These are phyloP conservation scores for Chloroceryle amazona DNA, from an alignment of 2,797 vertebrate genomes.

Conservation along the genomic window DNA sequence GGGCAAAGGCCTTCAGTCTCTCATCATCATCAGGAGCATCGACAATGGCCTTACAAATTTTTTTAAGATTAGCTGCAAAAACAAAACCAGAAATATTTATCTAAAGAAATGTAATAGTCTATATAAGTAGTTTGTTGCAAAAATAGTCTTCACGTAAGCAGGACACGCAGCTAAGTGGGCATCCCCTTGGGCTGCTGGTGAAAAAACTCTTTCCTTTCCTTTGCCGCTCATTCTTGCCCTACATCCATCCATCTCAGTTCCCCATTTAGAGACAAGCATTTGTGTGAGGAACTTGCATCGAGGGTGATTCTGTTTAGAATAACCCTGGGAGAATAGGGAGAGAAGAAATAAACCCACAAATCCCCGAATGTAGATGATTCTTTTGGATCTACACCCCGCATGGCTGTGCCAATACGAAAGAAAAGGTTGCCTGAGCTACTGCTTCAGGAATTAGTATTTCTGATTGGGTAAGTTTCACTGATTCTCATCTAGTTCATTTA, in stretches of 20 bases:
- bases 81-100: background rate
- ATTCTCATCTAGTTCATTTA: background rate
- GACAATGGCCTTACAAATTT: constrained; percentile 92
- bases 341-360: background rate
- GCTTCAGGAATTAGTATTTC: background rate
- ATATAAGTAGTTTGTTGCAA: background rate
- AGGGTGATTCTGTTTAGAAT: background rate
- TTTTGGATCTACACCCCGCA: background rate
- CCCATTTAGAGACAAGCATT: background rate
- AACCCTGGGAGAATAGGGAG: background rate
- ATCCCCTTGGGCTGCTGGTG: background rate
- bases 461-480: background rate
- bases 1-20: constrained; percentile 92
- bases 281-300: background rate
- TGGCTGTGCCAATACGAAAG: background rate
- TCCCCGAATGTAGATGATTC: background rate
- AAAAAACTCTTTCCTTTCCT: background rate
- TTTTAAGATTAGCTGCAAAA: constrained; percentile 88
- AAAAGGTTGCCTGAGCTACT: background rate
- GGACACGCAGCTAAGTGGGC: background rate
- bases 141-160: background rate
- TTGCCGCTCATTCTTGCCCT: background rate
- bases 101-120: background rate
- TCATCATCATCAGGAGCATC: constrained; percentile 90
- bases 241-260: background rate